Conservation (phyloP, 2,888 invertebrate genomes). For the Microchrysa polita region DNA sequence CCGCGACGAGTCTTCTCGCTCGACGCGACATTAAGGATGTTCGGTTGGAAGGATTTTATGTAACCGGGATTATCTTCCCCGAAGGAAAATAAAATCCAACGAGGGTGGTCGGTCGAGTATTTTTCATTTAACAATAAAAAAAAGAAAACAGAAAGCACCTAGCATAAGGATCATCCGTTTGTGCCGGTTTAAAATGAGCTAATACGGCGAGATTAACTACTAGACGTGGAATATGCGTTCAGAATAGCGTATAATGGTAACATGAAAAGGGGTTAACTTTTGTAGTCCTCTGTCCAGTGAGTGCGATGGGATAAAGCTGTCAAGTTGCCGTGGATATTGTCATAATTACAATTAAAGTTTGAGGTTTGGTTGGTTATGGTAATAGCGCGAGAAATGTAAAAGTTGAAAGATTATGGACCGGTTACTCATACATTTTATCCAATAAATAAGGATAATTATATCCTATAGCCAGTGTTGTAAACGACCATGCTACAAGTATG, state of each 20-base stretch:
- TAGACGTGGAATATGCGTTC: not conserved
- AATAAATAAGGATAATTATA: too few relatives aligned
- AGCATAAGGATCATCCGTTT: too few relatives aligned
- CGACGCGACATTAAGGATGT: not conserved
- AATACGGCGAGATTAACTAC: conserved; percentile 15
- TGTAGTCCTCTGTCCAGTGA: not conserved
- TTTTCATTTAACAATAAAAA: conserved; percentile 2
- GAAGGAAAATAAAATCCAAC: not conserved
- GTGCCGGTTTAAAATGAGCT: not conserved
- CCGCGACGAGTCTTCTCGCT: too few relatives aligned
- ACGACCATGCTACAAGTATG: too few relatives aligned
- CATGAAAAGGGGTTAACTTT: not conserved
- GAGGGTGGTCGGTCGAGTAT: not conserved
- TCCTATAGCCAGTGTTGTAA: too few relatives aligned
- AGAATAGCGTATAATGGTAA: not conserved
- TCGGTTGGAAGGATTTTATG: conserved; percentile 1
- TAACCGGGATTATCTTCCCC: not conserved
- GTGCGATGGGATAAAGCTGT: not conserved
- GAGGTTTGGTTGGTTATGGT: not conserved
- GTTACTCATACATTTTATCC: too few relatives aligned
- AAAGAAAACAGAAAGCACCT: too few relatives aligned
- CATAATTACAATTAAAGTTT: not conserved
- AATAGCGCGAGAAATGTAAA: not conserved
- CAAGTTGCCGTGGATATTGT: not conserved
- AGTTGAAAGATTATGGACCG: too few relatives aligned